Conservation (phyloP, 2,113 vertebrate species). For the Sebastes fasciatus region DNA sequence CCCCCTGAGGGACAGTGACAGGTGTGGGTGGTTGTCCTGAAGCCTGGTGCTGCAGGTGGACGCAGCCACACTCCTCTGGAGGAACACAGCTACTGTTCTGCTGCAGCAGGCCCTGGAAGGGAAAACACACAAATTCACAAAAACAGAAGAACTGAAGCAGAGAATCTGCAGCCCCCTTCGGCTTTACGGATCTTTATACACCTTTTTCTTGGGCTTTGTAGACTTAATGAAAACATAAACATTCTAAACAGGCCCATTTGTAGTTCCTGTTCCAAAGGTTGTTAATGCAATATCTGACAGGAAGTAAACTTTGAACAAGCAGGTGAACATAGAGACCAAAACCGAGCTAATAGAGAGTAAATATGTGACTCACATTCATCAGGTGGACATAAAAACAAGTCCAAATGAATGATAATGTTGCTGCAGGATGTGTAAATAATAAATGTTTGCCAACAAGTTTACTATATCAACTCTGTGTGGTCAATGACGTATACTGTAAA, state of each 20-base stretch:
- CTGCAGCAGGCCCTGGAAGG: constrained; percentile 87
- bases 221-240: too few relatives aligned
- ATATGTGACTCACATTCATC: neutral
- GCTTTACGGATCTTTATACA: too few relatives aligned
- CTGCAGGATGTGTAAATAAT: neutral
- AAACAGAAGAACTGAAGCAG: neutral
- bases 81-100: constrained; percentile 85
- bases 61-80: constrained; percentile 84
- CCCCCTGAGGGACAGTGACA: constrained; percentile 79
- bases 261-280: too few relatives aligned
- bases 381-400: neutral
- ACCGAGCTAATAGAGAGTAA: neutral
- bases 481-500: neutral
- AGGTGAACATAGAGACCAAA: neutral
- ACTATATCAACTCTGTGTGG: neutral
- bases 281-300: too few relatives aligned
- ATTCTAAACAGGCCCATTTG: too few relatives aligned
- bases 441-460: neutral
- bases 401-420: neutral
- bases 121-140: neutral
- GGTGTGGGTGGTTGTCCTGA: constrained; percentile 62
- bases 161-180: too few relatives aligned
- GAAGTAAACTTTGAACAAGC: neutral
- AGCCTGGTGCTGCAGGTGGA: constrained; percentile 71
- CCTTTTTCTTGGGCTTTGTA: too few relatives aligned